Percentiles rank a stretch among this genome's conserved stretches.
Conservation (phyloP, 2,113 vertebrate species). For the Triplophysa dalaica region DNA sequence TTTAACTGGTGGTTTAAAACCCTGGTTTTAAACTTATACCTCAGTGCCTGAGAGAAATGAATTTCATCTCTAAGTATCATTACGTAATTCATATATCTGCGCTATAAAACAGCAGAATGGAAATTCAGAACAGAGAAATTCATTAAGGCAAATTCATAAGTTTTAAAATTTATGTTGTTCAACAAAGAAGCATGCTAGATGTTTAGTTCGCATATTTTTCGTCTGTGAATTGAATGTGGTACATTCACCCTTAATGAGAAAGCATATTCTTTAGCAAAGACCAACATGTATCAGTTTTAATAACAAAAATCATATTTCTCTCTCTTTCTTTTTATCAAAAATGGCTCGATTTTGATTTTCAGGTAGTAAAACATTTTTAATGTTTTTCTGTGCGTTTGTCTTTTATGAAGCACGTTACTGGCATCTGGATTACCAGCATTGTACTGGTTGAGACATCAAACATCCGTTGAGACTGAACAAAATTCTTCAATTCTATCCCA, state of each 20-base stretch:
- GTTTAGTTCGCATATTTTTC: background rate
- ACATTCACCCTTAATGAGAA: constrained; percentile 15
- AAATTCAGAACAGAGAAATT: background rate
- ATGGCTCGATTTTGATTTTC: constrained; percentile 23
- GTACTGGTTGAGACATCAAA: background rate
- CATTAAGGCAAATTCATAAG: constrained; percentile 15
- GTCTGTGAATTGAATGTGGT: background rate
- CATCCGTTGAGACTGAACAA: background rate
- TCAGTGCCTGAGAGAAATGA: constrained; percentile 22
- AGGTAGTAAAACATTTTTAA: constrained; percentile 14
- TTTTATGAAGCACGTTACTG: background rate
- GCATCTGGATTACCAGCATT: constrained; percentile 1
- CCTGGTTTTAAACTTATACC: constrained; percentile 10
- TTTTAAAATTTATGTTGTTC: background rate
- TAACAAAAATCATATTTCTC: constrained; percentile 16
- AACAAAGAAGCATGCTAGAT: background rate
- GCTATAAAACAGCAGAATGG: background rate
- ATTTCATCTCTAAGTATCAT: background rate
- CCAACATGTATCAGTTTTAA: background rate
- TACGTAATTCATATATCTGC: background rate
- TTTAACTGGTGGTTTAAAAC: background rate
- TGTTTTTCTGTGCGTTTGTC: background rate
- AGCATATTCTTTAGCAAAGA: background rate
- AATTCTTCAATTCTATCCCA: background rate
- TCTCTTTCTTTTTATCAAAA: background rate